Percentiles rank a stretch among this genome's conserved stretches.
These are phyloP conservation scores for Limnothrissa miodon DNA, from an alignment of 2,113 vertebrate species.

Conservation along the genomic window DNA sequence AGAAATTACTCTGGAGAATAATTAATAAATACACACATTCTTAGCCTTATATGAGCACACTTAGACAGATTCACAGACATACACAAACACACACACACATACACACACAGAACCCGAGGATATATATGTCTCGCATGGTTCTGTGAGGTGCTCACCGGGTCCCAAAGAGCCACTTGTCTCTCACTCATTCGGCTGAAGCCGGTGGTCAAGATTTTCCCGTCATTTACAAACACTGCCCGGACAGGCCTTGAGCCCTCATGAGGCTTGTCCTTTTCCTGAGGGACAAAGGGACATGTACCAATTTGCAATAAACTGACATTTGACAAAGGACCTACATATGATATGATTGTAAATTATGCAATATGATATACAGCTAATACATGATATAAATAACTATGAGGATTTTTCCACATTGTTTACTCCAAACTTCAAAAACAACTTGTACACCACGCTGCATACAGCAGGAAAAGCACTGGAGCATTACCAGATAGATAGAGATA, in stretches of 20 bases:
- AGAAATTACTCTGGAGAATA: conserved; percentile 72
- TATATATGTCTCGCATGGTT: not conserved
- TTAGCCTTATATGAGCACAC: not conserved
- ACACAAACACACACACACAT: not conserved
- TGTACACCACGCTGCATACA: not conserved
- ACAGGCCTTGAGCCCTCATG: conserved; percentile 84
- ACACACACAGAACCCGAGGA: not conserved
- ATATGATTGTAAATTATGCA: too few species aligned
- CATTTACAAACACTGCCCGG: conserved; percentile 74
- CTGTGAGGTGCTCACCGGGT: conserved; percentile 70
- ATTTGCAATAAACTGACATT: not conserved
- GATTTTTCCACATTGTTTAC: not conserved
- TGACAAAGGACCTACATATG: not conserved
- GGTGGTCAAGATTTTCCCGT: conserved; percentile 82
- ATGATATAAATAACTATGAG: too few species aligned
- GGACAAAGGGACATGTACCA: conserved; percentile 13
- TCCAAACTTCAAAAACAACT: not conserved
- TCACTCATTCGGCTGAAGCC: conserved; percentile 92
- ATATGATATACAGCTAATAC: not conserved
- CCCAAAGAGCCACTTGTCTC: conserved; percentile 90
- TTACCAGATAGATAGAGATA: too few species aligned
- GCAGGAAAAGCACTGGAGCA: too few species aligned
- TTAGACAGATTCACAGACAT: not conserved
- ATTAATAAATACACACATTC: not conserved
- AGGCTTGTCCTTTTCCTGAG: conserved; percentile 83